phyloP scores from a whole-genome alignment of 2,888 invertebrate species.

The Heliconius hortense region DNA sequence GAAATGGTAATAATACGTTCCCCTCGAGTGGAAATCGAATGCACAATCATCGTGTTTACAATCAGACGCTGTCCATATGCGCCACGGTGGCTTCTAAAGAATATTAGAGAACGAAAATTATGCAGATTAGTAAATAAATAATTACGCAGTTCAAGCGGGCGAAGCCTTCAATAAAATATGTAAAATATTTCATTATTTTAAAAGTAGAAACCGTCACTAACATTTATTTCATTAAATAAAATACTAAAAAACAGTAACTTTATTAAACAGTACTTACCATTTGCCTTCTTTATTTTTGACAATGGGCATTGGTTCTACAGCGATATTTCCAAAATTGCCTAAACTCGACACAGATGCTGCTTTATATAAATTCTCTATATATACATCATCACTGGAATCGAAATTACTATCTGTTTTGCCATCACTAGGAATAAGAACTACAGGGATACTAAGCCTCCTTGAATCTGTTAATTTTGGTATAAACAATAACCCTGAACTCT shows the following conservation, averaged over 20 bases:
- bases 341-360: conserved; percentile 74
- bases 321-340: conserved; percentile 72
- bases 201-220: too few species aligned
- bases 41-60: too few species aligned
- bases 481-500: conserved; percentile 62
- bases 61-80: too few species aligned
- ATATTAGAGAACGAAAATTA: too few species aligned
- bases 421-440: conserved; percentile 67
- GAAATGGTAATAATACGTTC: too few species aligned
- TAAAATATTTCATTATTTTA: too few species aligned
- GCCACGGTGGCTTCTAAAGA: too few species aligned
- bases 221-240: too few species aligned
- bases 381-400: conserved; percentile 72
- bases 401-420: conserved; percentile 63
- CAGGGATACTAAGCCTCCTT: conserved; percentile 71
- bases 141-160: too few species aligned
- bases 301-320: conserved; percentile 73
- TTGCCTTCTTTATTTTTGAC: conserved; percentile 77
- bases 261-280: conserved; percentile 60
- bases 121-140: too few species aligned
- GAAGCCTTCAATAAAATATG: too few species aligned
- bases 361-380: conserved; percentile 73
- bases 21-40: too few species aligned
- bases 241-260: not conserved
- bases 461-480: conserved; percentile 66